Evolutionary conservation across 30 jellyfish, hydroid and myxozoan species (phyloP).

Genomic region (Turritopsis dohrnii): DNA sequence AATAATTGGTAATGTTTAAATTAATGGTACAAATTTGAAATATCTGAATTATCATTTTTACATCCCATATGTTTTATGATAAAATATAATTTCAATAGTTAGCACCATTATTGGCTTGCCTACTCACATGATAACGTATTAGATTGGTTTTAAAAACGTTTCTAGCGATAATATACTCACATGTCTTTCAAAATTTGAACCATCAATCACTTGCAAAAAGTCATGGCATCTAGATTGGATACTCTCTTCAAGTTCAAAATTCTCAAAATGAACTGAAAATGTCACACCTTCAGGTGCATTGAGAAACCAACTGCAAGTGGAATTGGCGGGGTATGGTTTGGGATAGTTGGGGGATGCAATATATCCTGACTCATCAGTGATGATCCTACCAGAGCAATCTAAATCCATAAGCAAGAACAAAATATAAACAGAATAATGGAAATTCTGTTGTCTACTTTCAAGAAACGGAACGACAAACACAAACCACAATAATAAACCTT

Average conservation of each 20-base stretch:
- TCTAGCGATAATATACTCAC: too few species aligned
- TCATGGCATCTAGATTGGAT: not conserved
- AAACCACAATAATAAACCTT: not conserved
- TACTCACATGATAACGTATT: too few species aligned
- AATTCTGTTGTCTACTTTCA: too few species aligned
- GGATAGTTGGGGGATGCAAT: conserved; percentile 75
- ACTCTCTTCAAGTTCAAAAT: not conserved
- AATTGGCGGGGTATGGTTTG: conserved; percentile 45
- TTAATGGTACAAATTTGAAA: too few species aligned
- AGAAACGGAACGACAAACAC: not conserved
- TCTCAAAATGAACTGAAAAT: not conserved
- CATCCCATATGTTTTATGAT: too few species aligned
- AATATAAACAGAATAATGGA: too few species aligned
- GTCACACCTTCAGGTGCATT: conserved; percentile 3
- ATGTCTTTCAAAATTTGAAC: not conserved
- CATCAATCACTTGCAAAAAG: not conserved
- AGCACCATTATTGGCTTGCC: too few species aligned
- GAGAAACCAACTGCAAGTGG: conserved; percentile 66
- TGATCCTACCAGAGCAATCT: conserved; percentile 25
- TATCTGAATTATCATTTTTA: too few species aligned
- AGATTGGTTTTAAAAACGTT: too few species aligned
- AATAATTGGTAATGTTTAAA: too few species aligned
- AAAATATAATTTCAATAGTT: too few species aligned
- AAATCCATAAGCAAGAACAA: conserved; percentile 35
- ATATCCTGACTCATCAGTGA: conserved; percentile 35